Conservation (phyloP, 2,113 vertebrate species). For the Chamaea fasciata region DNA sequence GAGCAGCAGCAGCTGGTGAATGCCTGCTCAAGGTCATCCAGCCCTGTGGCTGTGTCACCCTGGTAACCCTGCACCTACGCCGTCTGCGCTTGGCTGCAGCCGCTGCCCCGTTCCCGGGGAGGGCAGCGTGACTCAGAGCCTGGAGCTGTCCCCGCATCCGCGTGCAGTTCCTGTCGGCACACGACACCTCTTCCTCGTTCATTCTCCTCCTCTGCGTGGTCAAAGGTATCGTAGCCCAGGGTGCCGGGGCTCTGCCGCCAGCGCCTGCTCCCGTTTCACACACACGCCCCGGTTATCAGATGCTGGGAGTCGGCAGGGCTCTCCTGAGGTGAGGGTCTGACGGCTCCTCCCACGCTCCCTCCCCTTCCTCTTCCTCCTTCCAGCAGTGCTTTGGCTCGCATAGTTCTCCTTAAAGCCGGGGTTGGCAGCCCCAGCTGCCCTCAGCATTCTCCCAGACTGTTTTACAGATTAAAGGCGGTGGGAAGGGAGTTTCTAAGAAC, state of each 20-base stretch:
- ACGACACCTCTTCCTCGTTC: not conserved
- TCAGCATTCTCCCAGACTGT: not conserved
- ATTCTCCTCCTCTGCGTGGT: not conserved
- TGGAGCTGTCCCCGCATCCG: not conserved
- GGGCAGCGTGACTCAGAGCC: not conserved
- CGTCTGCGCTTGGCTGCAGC: not conserved
- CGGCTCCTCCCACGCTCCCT: not conserved
- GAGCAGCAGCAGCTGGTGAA: not conserved
- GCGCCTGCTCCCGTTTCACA: not conserved
- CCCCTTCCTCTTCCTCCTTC: not conserved
- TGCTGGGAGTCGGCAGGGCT: not conserved
- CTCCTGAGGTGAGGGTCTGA: not conserved
- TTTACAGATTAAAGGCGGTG: not conserved
- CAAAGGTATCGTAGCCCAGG: not conserved
- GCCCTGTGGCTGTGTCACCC: not conserved
- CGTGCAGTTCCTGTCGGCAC: not conserved
- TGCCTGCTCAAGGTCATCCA: not conserved
- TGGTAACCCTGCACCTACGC: rapidly evolving
- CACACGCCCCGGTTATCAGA: not conserved
- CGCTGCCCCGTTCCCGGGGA: not conserved
- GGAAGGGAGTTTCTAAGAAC: slow-evolving; percentile 22
- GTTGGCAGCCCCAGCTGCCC: not conserved
- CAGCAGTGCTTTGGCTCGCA: not conserved
- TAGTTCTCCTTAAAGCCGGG: not conserved
- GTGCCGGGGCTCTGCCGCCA: not conserved